Conservation (phyloP, 2,113 vertebrate species). For the Nicator chloris region DNA sequence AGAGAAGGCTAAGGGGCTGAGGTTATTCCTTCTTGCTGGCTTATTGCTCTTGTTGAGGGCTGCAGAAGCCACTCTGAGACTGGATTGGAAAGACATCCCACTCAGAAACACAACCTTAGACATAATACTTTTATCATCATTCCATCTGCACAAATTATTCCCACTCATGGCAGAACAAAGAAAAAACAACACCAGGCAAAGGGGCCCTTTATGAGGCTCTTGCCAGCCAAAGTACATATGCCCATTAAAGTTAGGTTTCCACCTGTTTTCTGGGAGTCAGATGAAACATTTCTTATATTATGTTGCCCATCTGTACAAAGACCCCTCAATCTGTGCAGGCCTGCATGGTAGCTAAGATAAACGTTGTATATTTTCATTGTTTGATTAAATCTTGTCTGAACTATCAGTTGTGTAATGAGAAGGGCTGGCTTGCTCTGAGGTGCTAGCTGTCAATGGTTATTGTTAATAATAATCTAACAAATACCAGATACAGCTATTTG, state of each 20-base stretch:
- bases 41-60: not conserved
- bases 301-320: not conserved
- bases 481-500: conserved; percentile 56
- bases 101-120: not conserved
- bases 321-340: not conserved
- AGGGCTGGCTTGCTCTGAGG: conserved; percentile 12
- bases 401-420: conserved; percentile 6
- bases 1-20: not conserved
- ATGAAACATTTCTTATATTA: not conserved
- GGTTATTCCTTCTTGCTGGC: not conserved
- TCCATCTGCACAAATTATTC: not conserved
- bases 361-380: not conserved
- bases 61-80: not conserved
- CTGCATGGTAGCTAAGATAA: not conserved
- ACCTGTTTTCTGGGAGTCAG: not conserved
- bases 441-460: conserved; percentile 26
- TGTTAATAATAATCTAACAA: conserved; percentile 37
- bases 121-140: not conserved
- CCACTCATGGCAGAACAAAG: not conserved
- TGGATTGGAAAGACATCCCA: not conserved
- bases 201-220: not conserved
- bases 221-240: not conserved
- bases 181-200: not conserved
- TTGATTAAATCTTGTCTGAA: conserved; percentile 45
- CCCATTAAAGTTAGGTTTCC: not conserved